Evolutionary conservation across 2,797 vertebrate genomes (phyloP).

Genomic region (Dermochelys coriacea): DNA sequence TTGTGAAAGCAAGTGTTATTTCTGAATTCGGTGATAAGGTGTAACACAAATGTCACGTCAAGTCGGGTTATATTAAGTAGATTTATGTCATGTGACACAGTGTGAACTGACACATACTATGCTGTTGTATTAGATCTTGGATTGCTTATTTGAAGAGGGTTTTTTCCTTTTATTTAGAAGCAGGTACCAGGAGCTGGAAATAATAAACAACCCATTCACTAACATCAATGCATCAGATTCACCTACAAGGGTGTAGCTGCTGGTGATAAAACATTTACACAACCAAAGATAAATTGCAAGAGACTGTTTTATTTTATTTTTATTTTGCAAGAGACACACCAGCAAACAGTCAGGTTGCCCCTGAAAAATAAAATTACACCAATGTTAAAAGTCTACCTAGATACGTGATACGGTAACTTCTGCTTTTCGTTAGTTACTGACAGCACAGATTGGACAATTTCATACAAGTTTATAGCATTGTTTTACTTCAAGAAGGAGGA

Average conservation of each 20-base stretch:
- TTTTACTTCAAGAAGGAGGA: not conserved
- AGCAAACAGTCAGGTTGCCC: not conserved
- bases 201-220: constrained; percentile 53
- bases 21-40: constrained; percentile 61
- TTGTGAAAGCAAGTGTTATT: constrained; percentile 78
- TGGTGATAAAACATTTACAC: not conserved
- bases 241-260: constrained; percentile 29
- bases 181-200: constrained; percentile 48
- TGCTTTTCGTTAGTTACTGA: not conserved
- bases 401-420: not conserved
- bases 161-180: constrained; percentile 69
- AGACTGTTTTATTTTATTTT: not conserved
- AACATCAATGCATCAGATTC: not conserved
- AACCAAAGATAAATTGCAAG: constrained; percentile 43
- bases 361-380: not conserved
- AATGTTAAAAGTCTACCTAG: not conserved
- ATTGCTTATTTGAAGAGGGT: constrained; percentile 74
- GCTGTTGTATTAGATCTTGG: constrained; percentile 77
- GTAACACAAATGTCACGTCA: constrained; percentile 78
- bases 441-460: not conserved
- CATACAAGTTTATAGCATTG: not conserved
- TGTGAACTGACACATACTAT: constrained; percentile 79
- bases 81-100: constrained; percentile 75
- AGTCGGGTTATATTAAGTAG: constrained; percentile 78
- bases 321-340: too few relatives aligned